Conservation (phyloP, 2,113 vertebrate genomes). For the Fulmarus glacialis region DNA sequence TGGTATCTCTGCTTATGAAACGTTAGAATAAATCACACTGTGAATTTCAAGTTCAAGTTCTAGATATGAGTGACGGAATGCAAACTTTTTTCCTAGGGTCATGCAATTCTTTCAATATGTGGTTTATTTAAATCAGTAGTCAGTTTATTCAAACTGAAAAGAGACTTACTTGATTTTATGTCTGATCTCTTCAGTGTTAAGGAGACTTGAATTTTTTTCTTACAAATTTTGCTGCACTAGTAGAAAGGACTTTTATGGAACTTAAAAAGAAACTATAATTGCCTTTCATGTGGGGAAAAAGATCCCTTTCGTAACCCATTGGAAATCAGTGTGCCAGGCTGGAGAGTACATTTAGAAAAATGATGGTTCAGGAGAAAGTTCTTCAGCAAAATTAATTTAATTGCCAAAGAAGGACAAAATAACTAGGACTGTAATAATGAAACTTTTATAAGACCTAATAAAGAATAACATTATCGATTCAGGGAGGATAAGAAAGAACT, state of each 20-base stretch:
- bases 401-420: constrained; percentile 13
- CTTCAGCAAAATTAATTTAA: constrained; percentile 20
- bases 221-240: background rate
- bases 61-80: background rate
- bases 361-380: background rate
- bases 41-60: background rate
- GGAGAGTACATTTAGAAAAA: background rate
- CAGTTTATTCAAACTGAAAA: background rate
- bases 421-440: background rate
- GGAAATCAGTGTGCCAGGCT: background rate
- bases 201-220: background rate
- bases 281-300: background rate
- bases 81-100: background rate
- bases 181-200: background rate
- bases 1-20: background rate
- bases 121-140: background rate
- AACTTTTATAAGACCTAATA: background rate
- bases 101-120: background rate
- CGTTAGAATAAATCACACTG: background rate
- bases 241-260: background rate
- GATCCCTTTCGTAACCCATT: background rate
- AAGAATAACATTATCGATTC: background rate
- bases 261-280: background rate
- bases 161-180: background rate
- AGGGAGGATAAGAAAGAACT: background rate